These are phyloP conservation scores for Phoenicopterus ruber DNA, from an alignment of 2,113 vertebrate genomes.

Conservation along the genomic window DNA sequence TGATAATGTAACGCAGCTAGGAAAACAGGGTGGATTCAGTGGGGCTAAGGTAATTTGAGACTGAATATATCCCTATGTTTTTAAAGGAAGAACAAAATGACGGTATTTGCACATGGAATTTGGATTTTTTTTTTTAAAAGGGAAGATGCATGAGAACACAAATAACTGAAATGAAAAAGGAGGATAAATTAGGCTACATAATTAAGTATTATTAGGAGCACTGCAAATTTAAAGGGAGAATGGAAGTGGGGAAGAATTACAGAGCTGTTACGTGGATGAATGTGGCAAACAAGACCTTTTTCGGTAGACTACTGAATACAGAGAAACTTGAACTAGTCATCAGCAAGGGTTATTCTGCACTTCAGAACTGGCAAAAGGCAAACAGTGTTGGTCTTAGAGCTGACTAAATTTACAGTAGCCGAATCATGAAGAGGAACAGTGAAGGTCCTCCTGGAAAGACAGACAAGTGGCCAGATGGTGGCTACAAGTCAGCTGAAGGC, in stretches of 20 bases:
- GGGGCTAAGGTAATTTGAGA: not conserved
- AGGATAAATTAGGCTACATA: not conserved
- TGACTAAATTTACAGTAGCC: not conserved
- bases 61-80: not conserved
- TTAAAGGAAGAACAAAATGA: not conserved
- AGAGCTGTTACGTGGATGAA: not conserved
- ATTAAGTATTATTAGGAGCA: not conserved
- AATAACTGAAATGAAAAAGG: not conserved
- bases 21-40: not conserved
- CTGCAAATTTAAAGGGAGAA: not conserved
- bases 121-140: not conserved
- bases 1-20: not conserved
- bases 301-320: not conserved
- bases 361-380: not conserved
- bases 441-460: not conserved
- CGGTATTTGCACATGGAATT: not conserved
- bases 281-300: not conserved
- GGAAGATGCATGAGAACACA: not conserved
- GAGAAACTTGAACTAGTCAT: not conserved
- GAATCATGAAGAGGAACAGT: not conserved
- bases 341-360: not conserved
- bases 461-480: not conserved
- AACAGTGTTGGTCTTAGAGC: not conserved
- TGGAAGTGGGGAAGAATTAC: not conserved
- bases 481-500: not conserved